These are phyloP conservation scores for Hermodice carunculata DNA, from an alignment of 2,888 invertebrate species.

Conservation along the genomic window DNA sequence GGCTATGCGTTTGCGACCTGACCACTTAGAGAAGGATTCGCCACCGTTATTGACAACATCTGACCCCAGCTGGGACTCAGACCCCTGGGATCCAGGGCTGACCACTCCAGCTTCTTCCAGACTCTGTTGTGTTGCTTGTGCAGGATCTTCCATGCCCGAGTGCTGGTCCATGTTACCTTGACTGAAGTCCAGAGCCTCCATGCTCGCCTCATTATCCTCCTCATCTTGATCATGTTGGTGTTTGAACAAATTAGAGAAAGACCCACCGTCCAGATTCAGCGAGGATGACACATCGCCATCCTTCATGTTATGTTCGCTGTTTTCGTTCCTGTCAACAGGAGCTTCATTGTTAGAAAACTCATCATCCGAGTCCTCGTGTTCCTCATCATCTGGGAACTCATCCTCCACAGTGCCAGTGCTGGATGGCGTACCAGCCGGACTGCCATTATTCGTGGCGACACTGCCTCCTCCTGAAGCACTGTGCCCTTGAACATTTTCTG, in stretches of 20 bases:
- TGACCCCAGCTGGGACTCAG: not conserved
- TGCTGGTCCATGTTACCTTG: not conserved
- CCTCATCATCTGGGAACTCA: conserved; percentile 14
- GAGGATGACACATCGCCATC: conserved; percentile 39
- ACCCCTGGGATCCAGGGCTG: not conserved
- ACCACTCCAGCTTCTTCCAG: not conserved
- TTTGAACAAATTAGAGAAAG: conserved; percentile 51
- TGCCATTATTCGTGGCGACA: no score
- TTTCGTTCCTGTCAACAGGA: conserved; percentile 29
- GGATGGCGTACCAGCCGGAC: no score
- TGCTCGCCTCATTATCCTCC: conserved; percentile 1
- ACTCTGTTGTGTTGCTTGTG: no score
- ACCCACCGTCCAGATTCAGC: conserved; percentile 51
- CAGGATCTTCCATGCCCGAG: not conserved
- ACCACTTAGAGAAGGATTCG: conserved; percentile 41
- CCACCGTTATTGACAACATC: not conserved
- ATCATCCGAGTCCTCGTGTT: conserved; percentile 28
- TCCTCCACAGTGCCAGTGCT: conserved; percentile 10
- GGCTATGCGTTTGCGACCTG: conserved; percentile 52
- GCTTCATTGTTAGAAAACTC: not conserved
- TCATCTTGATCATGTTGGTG: not conserved
- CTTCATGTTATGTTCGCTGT: conserved; percentile 22
- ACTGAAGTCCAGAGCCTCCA: conserved; percentile 1
- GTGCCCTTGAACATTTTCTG: not conserved
- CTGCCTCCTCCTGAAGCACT: no score